These are phyloP conservation scores for Chrysochloris asiatica DNA, from an alignment of 2,113 vertebrate genomes.

Conservation along the genomic window DNA sequence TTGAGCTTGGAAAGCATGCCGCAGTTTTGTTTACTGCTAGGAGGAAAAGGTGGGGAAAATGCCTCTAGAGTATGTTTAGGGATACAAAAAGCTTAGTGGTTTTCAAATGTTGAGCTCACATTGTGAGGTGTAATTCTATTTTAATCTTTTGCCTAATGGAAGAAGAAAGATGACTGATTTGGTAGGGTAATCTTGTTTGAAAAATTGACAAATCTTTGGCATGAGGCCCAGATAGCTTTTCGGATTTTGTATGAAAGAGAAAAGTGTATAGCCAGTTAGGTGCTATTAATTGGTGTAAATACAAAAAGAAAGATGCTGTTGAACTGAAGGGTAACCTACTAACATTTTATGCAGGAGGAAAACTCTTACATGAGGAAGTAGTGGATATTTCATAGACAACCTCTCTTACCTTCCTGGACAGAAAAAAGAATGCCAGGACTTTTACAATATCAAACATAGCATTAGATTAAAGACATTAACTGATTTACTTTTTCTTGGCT, in stretches of 20 bases:
- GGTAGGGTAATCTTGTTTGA: conserved; percentile 20
- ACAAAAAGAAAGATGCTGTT: neutral
- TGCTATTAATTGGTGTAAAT: conserved; percentile 27
- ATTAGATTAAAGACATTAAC: neutral
- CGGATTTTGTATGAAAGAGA: conserved; percentile 50
- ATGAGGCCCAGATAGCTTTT: conserved; percentile 28
- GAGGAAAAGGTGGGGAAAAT: neutral
- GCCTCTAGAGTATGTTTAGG: conserved; percentile 23
- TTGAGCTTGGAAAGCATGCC: conserved; percentile 9
- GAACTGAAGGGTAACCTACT: neutral
- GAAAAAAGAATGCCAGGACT: neutral
- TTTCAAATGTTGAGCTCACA: conserved; percentile 61
- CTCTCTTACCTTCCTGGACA: too few species aligned
- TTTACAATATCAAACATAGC: conserved; percentile 1
- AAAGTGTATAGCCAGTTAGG: conserved; percentile 13
- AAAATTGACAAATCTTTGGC: conserved; percentile 47
- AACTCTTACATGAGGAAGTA: neutral
- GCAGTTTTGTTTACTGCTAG: conserved; percentile 53
- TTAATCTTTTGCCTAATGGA: conserved; percentile 41
- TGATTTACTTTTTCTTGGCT: conserved; percentile 4
- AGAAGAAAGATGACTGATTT: conserved; percentile 40
- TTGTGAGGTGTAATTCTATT: conserved; percentile 68
- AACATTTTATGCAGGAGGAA: neutral
- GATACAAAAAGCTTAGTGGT: conserved; percentile 41
- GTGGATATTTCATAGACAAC: conserved; percentile 23